Base-by-base conservation (phyloP, 2,888 invertebrate genomes). In the Elysia crispata region DNA sequence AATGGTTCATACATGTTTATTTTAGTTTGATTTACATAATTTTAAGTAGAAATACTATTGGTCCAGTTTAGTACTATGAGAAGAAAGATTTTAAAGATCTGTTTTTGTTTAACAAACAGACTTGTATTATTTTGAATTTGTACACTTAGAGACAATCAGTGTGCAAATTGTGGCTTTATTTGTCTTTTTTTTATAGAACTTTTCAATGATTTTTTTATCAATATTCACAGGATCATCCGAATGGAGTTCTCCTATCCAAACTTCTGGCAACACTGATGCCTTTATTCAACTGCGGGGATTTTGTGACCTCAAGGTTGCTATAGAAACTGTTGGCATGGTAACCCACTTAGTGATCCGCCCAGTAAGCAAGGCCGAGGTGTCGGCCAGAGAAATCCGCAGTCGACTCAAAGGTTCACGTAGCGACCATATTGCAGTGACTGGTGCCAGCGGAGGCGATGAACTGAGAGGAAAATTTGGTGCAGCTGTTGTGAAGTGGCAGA, bases 361-460 rank as follows among this genome's bases (percentile, higher is more conserved):
- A 20, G 94, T 95, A 76, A 95, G 94, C 75, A 94, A 95, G 87
- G 94, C 95, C 81, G 96, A 97, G 90, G 94, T 97, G 83, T 96
- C 95, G 8, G 96, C 96, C 1, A 95, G 95, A 85, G 96, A 96
- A 87, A 95, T 97, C 31, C 93, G 96, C 84, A 94, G 94, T 66
- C 94, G 96, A 69, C 93, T 96, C 81, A 90, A 84, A 82, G 89
- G 89, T 0, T 23, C 20, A 18, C 20, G 60, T 6, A 23, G n/a
- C 6, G 60, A 60, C 60, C n/a, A 20, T 15, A 15, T 23, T 6
- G 23, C n/a, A 8, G 60, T 60, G n/a, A 18, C 23, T 23, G 60
- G 60, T 60, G 20, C 60, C 23, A 20, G 23, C 15, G n/a, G n/a
- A 23, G n/a, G n/a, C 60, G 20, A 20, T 6, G n/a, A 20, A 6